Evolutionary conservation across 2,113 vertebrate species (phyloP).

Genomic region (Mesitornis unicolor): DNA sequence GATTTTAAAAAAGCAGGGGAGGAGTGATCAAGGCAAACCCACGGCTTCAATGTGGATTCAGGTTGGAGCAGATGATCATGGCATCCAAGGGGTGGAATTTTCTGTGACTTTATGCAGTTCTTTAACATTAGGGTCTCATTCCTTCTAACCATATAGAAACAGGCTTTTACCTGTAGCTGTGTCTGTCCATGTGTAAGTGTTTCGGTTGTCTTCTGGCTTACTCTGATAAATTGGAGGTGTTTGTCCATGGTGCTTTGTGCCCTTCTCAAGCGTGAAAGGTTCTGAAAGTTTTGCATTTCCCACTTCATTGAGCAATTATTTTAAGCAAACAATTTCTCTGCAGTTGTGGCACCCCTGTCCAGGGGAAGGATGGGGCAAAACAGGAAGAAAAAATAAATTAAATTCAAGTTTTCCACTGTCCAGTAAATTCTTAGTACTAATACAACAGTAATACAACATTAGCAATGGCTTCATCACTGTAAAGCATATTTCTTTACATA

Average conservation of each 20-base stretch:
- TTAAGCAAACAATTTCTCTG: not conserved
- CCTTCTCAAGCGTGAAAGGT: not conserved
- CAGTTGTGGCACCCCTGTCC: not conserved
- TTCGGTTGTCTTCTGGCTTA: not conserved
- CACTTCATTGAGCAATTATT: not conserved
- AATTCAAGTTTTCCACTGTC: not conserved
- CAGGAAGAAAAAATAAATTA: not conserved
- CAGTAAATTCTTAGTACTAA: not conserved
- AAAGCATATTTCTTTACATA: not conserved
- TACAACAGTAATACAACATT: not conserved
- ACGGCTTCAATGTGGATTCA: not conserved
- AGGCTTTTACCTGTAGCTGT: accelerated
- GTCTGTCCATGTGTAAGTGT: not conserved
- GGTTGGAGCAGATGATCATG: not conserved
- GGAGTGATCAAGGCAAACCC: not conserved
- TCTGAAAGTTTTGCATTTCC: not conserved
- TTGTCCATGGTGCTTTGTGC: not conserved
- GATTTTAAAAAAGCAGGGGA: not conserved
- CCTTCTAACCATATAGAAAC: too few relatives aligned
- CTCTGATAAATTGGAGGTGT: not conserved
- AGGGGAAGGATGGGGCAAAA: not conserved
- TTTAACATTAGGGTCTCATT: not conserved
- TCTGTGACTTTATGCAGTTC: not conserved
- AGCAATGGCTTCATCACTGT: not conserved
- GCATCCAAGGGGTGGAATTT: not conserved